A percentile compares a stretch with the other conserved stretches of the same genome.
Evolutionary conservation across 2,797 vertebrate genomes (phyloP).

Genomic region (Manis crassicaudata): DNA sequence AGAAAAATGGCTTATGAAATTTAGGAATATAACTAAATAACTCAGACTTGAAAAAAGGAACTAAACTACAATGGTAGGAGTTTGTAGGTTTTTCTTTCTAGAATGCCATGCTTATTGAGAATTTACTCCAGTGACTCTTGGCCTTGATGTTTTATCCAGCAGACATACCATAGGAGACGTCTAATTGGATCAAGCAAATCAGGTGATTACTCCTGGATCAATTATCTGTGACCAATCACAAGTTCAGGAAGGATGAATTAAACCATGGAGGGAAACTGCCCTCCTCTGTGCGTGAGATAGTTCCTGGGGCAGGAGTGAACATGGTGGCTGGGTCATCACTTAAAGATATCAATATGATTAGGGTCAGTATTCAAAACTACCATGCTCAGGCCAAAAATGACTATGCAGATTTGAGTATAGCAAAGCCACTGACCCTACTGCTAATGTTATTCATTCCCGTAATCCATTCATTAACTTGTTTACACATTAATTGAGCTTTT

Average conservation of each 20-base stretch:
- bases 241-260: background rate
- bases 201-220: background rate
- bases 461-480: background rate
- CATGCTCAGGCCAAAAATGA: background rate
- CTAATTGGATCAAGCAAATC: background rate
- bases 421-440: background rate
- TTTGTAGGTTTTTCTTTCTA: background rate
- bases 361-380: background rate
- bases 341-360: background rate
- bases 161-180: background rate
- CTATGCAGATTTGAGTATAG: background rate
- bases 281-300: background rate
- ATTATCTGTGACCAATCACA: background rate
- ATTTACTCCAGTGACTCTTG: background rate
- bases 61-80: background rate
- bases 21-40: conserved; percentile 31
- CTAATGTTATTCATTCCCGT: background rate
- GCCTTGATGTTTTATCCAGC: background rate
- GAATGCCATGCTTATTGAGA: background rate
- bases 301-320: background rate
- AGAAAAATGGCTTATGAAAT: conserved; percentile 41
- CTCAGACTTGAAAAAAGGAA: background rate
- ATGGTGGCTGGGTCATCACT: background rate
- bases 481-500: background rate
- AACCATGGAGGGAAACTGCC: background rate